Evolutionary conservation across 53 echinoderm and acorn worm genomes (phyloP).

Genomic region (Patiria pectinifera): DNA sequence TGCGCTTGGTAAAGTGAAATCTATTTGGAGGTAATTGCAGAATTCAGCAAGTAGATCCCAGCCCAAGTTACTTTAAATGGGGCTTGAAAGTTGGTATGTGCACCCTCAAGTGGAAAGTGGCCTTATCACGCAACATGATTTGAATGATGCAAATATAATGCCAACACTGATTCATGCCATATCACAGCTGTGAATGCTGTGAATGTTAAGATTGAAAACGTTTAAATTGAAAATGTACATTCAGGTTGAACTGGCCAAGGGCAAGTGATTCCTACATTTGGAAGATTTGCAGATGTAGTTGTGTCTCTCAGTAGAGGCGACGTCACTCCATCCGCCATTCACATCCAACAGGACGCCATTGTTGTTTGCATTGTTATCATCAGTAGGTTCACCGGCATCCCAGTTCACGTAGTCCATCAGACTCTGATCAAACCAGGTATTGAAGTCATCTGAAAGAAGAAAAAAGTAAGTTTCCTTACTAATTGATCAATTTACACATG

Average conservation of each 20-base stretch:
- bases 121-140: no score
- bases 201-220: neutral
- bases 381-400: neutral
- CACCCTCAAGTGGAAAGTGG: no score
- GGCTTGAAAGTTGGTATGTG: no score
- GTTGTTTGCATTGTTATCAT: neutral
- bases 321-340: conserved; percentile 22
- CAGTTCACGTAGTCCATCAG: conserved; percentile 45
- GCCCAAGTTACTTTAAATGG: no score
- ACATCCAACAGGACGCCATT: conserved; percentile 8
- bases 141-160: no score
- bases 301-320: neutral
- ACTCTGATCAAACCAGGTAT: conserved; percentile 21
- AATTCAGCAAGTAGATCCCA: no score
- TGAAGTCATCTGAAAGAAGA: neutral
- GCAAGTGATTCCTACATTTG: conserved; percentile 26
- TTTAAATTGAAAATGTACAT: neutral
- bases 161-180: no score
- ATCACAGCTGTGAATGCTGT: no score
- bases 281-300: conserved; percentile 35
- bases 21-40: no score
- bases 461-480: neutral
- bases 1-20: no score
- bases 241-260: neutral
- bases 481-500: neutral